A percentile compares a stretch with the other conserved stretches of the same genome.
Conservation (phyloP, 1,140 invertebrate genomes). For the Trichonephila clavipes region DNA sequence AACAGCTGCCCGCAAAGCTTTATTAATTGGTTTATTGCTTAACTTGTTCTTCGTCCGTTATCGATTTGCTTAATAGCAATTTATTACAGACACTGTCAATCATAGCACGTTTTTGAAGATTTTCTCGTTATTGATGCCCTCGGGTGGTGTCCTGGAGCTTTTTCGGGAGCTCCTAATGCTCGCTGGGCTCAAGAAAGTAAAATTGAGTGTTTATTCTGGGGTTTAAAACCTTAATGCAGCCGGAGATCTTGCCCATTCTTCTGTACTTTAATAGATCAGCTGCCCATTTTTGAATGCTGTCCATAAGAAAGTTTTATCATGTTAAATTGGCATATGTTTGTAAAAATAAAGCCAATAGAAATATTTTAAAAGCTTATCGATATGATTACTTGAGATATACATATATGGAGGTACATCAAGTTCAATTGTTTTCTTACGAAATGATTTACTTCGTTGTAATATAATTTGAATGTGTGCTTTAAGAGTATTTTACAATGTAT, state of each 20-base stretch:
- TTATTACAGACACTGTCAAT: conserved; percentile 75
- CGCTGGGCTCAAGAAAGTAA: not conserved
- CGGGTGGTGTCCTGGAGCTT: not conserved
- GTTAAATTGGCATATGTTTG: too few species aligned
- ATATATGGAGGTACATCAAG: too few species aligned
- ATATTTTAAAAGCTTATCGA: too few species aligned
- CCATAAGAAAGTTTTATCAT: too few species aligned
- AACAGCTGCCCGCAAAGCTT: conserved; percentile 73
- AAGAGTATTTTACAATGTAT: too few species aligned
- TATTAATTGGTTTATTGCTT: conserved; percentile 76
- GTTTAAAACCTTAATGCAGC: not conserved
- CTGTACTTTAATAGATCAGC: not conserved
- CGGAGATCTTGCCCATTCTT: not conserved
- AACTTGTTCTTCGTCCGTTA: conserved; percentile 73
- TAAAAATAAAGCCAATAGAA: too few species aligned
- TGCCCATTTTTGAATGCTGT: not conserved
- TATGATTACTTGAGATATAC: too few species aligned
- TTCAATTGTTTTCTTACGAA: too few species aligned
- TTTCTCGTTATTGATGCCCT: conserved; percentile 39
- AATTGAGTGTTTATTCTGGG: not conserved
- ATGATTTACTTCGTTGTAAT: too few species aligned
- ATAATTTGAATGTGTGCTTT: too few species aligned
- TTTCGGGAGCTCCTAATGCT: not conserved
- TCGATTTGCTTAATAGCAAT: conserved; percentile 74
- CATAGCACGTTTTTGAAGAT: conserved; percentile 64